These are phyloP conservation scores for Saccostrea echinata DNA, from an alignment of 1,140 invertebrate species.

Conservation along the genomic window DNA sequence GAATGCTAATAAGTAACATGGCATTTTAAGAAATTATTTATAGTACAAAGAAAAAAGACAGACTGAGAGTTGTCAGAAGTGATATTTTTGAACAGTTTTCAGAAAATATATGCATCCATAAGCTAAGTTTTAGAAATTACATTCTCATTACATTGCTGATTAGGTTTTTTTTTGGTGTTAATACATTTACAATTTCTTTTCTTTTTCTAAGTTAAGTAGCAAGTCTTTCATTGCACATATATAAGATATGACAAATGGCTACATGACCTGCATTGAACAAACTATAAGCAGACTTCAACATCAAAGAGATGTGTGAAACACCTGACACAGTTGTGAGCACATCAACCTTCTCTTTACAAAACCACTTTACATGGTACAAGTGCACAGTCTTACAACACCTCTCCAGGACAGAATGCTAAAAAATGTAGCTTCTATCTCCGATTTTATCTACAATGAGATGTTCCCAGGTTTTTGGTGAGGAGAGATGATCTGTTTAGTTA, in stretches of 20 bases:
- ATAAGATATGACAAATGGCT: not conserved
- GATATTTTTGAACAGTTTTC: too few species aligned
- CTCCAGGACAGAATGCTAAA: not conserved
- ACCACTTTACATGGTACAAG: not conserved
- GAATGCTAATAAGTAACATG: not conserved
- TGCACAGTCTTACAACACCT: not conserved
- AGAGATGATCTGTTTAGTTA: not conserved
- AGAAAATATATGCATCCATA: too few species aligned
- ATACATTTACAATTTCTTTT: too few species aligned
- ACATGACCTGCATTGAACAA: not conserved
- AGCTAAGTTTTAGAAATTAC: too few species aligned
- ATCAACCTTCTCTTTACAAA: not conserved
- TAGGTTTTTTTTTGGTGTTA: too few species aligned
- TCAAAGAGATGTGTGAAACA: constrained; percentile 32
- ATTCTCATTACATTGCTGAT: too few species aligned
- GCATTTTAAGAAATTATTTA: not conserved
- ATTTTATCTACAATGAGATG: constrained; percentile 20
- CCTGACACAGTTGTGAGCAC: not conserved
- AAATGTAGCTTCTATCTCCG: not conserved
- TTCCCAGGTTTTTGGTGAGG: not conserved
- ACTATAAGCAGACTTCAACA: not conserved
- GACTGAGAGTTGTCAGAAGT: too few species aligned
- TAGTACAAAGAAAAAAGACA: not conserved
- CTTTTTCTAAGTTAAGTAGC: too few species aligned
- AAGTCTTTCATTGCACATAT: too few species aligned